Base-by-base conservation (phyloP, 2,797 vertebrate genomes). In the Typhlichthys eigenmanni region DNA sequence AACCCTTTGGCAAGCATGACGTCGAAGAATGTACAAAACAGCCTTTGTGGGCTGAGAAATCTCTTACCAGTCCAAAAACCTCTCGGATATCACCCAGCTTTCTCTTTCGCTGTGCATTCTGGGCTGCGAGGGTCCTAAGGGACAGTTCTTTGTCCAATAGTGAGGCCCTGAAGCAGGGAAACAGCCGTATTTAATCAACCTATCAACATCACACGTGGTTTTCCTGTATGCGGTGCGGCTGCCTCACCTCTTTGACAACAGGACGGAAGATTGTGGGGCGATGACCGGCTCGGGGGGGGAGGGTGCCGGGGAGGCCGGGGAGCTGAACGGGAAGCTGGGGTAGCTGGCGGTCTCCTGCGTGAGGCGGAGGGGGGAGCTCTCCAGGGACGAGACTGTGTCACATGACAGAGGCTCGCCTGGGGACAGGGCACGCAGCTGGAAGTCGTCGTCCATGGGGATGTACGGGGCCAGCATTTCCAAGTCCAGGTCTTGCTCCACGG, bases 381-480 rank as follows among this genome's bases (percentile, higher is more conserved):
- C 82, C 1, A 64, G 56, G 16, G 85, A 59, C 47, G 70, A 71
- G 49, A 80, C 88, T 1, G 93, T 77, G 72, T 77, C 81, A 13
- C 88, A 75, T 11, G 94, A 85, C 38, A 89, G 85, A 68, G 88
- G 89, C 73, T 96, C 92, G 1, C 93, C 86, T 0, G 93, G 90
- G 60, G 94, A 93, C 43, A 97, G 92, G 71, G 93, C 93, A 46
- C 93, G 94, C 75, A 99, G 89, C 92, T 98, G 98, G 91, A 97
- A 98, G 82, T 99, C 98, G 17, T 98, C 97, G 38, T 99, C 98
- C 96, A 99, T 98, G 45, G 97, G 94, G 87, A 99, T 99, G 77
- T 98, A 99, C 6, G 98, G 98, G 56, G 98, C 98, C 58, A 99
- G 84, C 97, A 97, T 98, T 85, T 99, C 98, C 87, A 99, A 86